A percentile compares a stretch with the other conserved stretches of the same genome.
Conservation (phyloP, 1,140 invertebrate species). For the Cydia strobilella region DNA sequence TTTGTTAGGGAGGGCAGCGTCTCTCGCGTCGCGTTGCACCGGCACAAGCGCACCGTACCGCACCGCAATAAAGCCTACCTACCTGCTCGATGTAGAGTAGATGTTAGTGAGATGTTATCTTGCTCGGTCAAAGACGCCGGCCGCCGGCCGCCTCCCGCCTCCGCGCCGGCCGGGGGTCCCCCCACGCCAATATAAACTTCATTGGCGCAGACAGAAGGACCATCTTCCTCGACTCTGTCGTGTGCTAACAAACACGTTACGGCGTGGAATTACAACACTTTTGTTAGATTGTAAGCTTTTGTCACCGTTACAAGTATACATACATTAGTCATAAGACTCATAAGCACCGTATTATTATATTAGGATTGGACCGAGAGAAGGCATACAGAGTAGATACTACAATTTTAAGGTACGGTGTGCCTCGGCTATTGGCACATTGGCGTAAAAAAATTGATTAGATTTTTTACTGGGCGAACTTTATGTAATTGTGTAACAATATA, state of each 20-base stretch:
- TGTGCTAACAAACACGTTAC: conserved; percentile 54
- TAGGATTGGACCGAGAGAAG: neutral
- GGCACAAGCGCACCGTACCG: conserved; percentile 39
- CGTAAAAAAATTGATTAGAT: neutral
- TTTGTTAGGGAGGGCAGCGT: conserved; percentile 34
- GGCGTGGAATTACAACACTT: conserved; percentile 71
- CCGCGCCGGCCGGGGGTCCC: conserved; percentile 18
- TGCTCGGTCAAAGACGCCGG: conserved; percentile 66
- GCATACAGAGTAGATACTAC: neutral
- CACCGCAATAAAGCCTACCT: conserved; percentile 70
- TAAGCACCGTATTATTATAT: conserved; percentile 47
- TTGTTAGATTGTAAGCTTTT: conserved; percentile 71
- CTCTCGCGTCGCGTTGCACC: conserved; percentile 40
- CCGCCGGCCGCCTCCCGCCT: conserved; percentile 59
- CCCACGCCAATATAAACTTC: conserved; percentile 38
- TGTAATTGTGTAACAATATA: too few relatives aligned
- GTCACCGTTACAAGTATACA: conserved; percentile 58
- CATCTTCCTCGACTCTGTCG: neutral
- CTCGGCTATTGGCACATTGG: neutral
- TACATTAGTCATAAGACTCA: conserved; percentile 65
- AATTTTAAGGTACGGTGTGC: neutral
- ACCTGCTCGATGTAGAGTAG: conserved; percentile 71
- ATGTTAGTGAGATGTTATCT: too few relatives aligned
- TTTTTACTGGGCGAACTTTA: neutral
- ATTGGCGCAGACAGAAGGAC: conserved; percentile 10